phyloP scores from a whole-genome alignment of 2,888 invertebrate species.

The Trachelus tabidus region DNA sequence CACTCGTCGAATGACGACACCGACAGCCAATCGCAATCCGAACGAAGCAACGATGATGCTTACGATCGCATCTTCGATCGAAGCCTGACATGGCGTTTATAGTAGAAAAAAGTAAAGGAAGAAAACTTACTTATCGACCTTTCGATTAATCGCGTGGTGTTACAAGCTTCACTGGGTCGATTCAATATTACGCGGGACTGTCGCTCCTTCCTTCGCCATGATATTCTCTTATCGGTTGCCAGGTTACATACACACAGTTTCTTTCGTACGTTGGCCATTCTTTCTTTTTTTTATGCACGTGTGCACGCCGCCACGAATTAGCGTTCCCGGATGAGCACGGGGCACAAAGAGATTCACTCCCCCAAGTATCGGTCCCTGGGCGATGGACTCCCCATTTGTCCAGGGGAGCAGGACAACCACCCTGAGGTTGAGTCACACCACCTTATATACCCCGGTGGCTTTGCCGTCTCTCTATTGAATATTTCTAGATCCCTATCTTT shows the following conservation, averaged over 20 bases:
- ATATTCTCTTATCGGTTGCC: not conserved
- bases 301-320: constrained; percentile 43
- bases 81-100: too few species aligned
- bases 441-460: constrained; percentile 25
- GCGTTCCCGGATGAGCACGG: constrained; percentile 24
- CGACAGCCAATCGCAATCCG: too few species aligned
- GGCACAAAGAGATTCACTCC: constrained; percentile 23
- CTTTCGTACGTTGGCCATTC: constrained; percentile 6
- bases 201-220: not conserved
- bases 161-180: not conserved
- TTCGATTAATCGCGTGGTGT: too few species aligned
- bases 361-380: not conserved
- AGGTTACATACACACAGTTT: not conserved
- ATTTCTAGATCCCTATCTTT: constrained; percentile 27
- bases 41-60: too few species aligned
- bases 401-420: constrained; percentile 21
- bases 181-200: not conserved
- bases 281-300: constrained; percentile 32
- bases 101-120: too few species aligned
- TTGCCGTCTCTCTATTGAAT: constrained; percentile 29
- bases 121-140: not conserved
- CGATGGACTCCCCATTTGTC: constrained; percentile 20
- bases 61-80: too few species aligned
- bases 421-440: constrained; percentile 18
- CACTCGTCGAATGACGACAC: too few species aligned